A percentile compares a stretch with the other conserved stretches of the same genome.
phyloP scores from a whole-genome alignment of 2,888 invertebrate species.

The Stenodema calcarata region DNA sequence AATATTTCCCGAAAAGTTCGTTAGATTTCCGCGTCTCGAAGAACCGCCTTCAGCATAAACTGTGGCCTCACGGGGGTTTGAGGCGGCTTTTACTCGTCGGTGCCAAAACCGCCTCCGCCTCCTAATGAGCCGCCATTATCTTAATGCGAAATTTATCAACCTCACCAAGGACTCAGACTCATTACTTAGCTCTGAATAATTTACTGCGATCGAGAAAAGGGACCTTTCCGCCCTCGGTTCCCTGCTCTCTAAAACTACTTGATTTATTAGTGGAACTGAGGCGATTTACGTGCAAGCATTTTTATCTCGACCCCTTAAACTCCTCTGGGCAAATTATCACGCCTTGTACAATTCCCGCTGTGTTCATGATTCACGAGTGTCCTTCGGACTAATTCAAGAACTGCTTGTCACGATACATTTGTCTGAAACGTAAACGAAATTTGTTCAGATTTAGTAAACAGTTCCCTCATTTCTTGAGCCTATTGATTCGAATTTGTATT shows the following conservation, averaged over 20 bases:
- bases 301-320: background rate
- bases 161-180: background rate
- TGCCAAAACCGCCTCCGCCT: background rate
- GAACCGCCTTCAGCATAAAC: background rate
- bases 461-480: too few relatives aligned
- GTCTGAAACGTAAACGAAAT: too few relatives aligned
- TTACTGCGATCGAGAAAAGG: conserved; percentile 2
- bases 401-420: too few relatives aligned
- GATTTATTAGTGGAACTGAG: background rate
- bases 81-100: background rate
- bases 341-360: too few relatives aligned
- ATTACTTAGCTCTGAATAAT: background rate
- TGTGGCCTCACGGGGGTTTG: background rate
- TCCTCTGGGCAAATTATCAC: background rate
- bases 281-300: conserved; percentile 2
- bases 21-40: background rate
- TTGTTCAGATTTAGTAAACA: too few relatives aligned
- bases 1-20: too few relatives aligned
- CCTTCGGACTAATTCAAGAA: too few relatives aligned
- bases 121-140: background rate
- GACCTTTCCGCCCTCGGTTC: background rate
- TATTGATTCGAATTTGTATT: too few relatives aligned
- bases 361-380: too few relatives aligned
- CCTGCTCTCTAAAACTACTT: background rate
- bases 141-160: background rate